Conservation (phyloP, 2,797 vertebrate species). For the Cygnus olor region DNA sequence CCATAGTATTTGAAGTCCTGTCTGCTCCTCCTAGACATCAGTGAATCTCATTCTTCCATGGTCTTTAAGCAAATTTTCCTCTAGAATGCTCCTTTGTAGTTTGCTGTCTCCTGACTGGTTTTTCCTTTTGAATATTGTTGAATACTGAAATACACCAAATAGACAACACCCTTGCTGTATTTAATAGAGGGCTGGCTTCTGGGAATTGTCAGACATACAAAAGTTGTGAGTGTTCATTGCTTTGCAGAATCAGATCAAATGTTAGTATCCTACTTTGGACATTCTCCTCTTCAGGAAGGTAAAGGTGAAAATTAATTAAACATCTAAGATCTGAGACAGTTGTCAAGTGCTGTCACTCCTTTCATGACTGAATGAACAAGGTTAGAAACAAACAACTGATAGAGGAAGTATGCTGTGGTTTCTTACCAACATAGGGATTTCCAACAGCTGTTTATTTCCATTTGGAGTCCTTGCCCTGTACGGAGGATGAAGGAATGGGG, state of each 20-base stretch:
- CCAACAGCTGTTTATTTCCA: not conserved
- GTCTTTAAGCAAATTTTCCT: slow-evolving; percentile 36
- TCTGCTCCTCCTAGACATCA: slow-evolving; percentile 19
- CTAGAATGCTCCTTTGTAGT: slow-evolving; percentile 15
- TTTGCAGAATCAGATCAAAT: not conserved
- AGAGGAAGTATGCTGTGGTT: not conserved
- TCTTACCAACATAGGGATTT: slow-evolving; percentile 4
- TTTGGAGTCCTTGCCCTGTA: not conserved
- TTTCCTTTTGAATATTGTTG: slow-evolving; percentile 22
- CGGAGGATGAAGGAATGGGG: not conserved
- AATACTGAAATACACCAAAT: not conserved
- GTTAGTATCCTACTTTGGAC: not conserved
- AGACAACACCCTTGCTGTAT: not conserved
- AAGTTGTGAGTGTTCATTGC: not conserved
- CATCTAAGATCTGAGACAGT: not conserved
- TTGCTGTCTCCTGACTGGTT: slow-evolving; percentile 22
- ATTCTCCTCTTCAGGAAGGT: not conserved
- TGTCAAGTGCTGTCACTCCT: not conserved
- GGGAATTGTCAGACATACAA: not conserved
- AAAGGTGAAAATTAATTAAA: not conserved
- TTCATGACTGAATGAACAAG: not conserved
- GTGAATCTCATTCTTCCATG: not conserved
- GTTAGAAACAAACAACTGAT: not conserved
- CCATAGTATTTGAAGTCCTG: slow-evolving; percentile 1
- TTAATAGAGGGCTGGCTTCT: not conserved